phyloP scores from a whole-genome alignment of 2,797 vertebrate genomes.

The Danio jaintianensis region DNA sequence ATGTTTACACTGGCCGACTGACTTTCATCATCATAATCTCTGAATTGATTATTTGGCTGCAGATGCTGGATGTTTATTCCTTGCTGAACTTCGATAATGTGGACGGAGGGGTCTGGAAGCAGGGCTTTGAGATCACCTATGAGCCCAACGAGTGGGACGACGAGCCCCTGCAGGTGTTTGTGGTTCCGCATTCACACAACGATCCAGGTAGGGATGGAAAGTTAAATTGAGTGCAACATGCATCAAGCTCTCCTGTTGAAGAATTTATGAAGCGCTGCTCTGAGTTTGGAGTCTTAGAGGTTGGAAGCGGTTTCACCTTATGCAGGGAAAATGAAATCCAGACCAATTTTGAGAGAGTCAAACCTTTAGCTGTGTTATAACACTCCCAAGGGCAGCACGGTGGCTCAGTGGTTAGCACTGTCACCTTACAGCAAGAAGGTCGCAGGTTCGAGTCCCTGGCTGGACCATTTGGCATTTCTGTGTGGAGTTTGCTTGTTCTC shows the following conservation, averaged over 20 bases:
- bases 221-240: neutral
- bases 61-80: conserved; percentile 94
- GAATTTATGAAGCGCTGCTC: neutral
- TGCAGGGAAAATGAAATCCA: neutral
- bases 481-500: too few species aligned
- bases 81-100: conserved; percentile 93
- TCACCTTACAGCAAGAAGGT: too few species aligned
- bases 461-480: too few species aligned
- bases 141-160: conserved; percentile 88
- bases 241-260: neutral
- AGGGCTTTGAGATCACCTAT: conserved; percentile 97
- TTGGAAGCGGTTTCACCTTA: neutral
- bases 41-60: conserved; percentile 12
- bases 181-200: conserved; percentile 97
- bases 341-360: neutral
- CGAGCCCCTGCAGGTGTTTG: conserved; percentile 92
- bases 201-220: conserved; percentile 86
- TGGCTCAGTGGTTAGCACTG: too few species aligned
- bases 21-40: neutral
- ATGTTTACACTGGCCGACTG: too few species aligned
- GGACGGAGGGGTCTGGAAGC: conserved; percentile 96
- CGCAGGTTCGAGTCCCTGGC: too few species aligned
- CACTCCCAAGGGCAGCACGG: too few species aligned
- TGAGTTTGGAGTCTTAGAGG: neutral
- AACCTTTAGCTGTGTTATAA: neutral